Evolutionary conservation across 2,888 invertebrate genomes (phyloP).

Genomic region (Cheilosia vernalis): DNA sequence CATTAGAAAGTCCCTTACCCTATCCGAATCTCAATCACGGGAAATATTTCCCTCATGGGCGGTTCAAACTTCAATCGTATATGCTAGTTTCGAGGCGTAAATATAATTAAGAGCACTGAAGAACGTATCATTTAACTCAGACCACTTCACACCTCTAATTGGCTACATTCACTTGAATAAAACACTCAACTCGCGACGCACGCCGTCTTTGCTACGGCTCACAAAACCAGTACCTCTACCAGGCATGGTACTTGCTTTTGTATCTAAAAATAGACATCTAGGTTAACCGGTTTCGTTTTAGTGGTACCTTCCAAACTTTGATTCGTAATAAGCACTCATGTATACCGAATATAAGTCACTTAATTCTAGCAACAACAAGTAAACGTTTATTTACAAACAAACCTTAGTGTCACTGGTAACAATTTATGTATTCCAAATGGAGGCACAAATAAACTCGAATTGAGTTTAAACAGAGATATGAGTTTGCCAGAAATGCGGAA

Average conservation of each 20-base stretch:
- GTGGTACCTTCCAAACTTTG: background rate
- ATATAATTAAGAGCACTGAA: background rate
- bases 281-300: constrained; percentile 13
- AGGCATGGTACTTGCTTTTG: background rate
- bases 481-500: background rate
- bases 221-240: no score
- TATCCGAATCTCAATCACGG: no score
- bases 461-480: no score
- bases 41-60: no score
- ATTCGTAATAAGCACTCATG: background rate
- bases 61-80: background rate
- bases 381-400: constrained; percentile 5
- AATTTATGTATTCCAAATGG: background rate
- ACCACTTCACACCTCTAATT: background rate
- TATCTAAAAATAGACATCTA: constrained; percentile 16
- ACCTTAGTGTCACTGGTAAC: background rate
- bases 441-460: no score
- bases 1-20: no score
- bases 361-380: background rate
- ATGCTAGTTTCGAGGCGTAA: background rate
- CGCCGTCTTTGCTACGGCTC: background rate
- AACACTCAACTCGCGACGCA: background rate
- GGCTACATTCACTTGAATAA: background rate
- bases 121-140: background rate
- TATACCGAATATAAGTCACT: background rate